Evolutionary conservation across 2,113 vertebrate species (phyloP).

Genomic region (Nothocercus nigrocapillus): DNA sequence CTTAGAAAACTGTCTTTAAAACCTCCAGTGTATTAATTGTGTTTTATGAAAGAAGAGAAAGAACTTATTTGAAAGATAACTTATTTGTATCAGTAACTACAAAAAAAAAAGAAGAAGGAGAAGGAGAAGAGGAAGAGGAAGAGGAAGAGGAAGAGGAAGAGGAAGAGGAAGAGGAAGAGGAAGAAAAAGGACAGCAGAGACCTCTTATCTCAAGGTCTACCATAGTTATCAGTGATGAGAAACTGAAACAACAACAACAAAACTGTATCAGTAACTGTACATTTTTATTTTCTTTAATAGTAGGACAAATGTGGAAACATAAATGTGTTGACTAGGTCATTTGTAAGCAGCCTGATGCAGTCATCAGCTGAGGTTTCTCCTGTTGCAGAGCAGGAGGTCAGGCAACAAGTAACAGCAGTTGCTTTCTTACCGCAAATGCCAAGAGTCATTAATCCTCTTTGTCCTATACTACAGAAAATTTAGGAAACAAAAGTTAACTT

Average conservation of each 20-base stretch:
- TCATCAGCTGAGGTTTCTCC: neutral
- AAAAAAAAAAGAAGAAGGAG: no score
- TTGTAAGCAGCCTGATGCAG: neutral
- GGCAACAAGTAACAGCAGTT: neutral
- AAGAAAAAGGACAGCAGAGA: neutral
- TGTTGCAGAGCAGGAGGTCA: neutral
- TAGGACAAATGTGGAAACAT: neutral
- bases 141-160: no score
- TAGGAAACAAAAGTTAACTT: neutral
- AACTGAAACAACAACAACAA: neutral
- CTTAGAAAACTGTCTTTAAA: neutral
- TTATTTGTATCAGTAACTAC: neutral
- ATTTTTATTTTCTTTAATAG: neutral
- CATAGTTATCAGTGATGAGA: neutral
- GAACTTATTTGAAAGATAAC: neutral
- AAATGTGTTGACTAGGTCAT: neutral
- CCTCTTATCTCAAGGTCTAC: neutral
- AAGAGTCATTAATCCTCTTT: neutral
- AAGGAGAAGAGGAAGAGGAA: no score
- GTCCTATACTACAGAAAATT: neutral
- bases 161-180: no score
- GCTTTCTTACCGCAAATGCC: neutral
- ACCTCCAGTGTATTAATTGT: neutral
- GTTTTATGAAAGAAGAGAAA: neutral
- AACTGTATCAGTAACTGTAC: neutral